Conservation (phyloP, 2,888 invertebrate species). For the Amphipoea oculea region DNA sequence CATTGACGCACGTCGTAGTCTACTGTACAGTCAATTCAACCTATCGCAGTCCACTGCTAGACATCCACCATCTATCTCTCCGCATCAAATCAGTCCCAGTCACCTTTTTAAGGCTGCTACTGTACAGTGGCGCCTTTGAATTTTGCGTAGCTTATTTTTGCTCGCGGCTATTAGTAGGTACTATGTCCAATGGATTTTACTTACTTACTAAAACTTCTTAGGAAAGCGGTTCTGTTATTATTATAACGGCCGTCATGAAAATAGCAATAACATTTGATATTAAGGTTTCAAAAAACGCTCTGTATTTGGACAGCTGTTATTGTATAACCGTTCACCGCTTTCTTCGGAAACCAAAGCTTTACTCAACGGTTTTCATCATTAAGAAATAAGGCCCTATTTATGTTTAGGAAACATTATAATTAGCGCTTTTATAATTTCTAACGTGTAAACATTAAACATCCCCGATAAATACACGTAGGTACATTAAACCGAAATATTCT, state of each 20-base stretch:
- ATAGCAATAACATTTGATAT: too few relatives aligned
- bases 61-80: too few relatives aligned
- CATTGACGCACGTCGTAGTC: neutral
- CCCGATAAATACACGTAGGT: neutral
- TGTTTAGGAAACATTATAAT: too few relatives aligned
- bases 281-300: neutral
- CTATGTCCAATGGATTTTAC: neutral
- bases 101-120: too few relatives aligned
- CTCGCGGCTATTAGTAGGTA: neutral
- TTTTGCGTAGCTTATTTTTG: neutral
- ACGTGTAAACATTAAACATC: neutral
- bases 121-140: neutral
- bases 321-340: neutral
- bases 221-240: neutral
- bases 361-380: neutral
- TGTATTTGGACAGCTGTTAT: neutral
- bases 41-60: too few relatives aligned
- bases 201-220: neutral
- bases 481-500: neutral
- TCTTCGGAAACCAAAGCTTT: neutral
- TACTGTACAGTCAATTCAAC: neutral
- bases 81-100: too few relatives aligned
- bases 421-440: too few relatives aligned
- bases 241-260: neutral
- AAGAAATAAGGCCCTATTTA: neutral